These are phyloP conservation scores for Prenolepis imparis DNA, from an alignment of 2,888 invertebrate genomes.

Conservation along the genomic window DNA sequence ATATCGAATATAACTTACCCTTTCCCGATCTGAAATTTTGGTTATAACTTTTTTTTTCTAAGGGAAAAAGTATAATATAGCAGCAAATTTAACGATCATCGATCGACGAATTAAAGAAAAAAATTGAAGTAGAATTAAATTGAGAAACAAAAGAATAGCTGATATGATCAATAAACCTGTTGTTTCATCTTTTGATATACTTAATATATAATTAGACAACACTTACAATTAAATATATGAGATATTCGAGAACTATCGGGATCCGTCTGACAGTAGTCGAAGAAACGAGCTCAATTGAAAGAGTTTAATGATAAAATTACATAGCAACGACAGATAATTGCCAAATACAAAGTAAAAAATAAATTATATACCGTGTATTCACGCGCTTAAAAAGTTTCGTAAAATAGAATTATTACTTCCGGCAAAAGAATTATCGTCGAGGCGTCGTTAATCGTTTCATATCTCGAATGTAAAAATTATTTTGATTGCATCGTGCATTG, in stretches of 20 bases:
- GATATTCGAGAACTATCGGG: background rate
- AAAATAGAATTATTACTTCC: slow-evolving; percentile 26
- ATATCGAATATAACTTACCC: background rate
- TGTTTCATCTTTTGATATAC: background rate
- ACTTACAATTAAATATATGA: slow-evolving; percentile 11
- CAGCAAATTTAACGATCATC: background rate
- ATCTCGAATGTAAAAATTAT: slow-evolving; percentile 7
- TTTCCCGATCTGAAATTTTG: background rate
- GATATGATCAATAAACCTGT: background rate
- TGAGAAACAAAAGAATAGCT: background rate
- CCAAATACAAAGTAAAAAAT: slow-evolving; percentile 29
- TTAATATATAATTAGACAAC: background rate
- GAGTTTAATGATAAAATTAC: slow-evolving; percentile 47
- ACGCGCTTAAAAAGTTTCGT: background rate
- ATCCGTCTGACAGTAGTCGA: slow-evolving; percentile 1
- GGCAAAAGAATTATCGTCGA: slow-evolving; percentile 6
- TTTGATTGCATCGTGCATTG: slow-evolving; percentile 8
- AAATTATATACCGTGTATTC: background rate
- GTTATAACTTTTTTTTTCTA: background rate
- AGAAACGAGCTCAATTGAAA: background rate
- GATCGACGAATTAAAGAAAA: background rate
- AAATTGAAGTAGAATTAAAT: slow-evolving; percentile 6
- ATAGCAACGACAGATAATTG: slow-evolving; percentile 18
- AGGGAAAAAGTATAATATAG: background rate
- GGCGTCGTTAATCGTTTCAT: slow-evolving; percentile 6